A percentile compares a stretch with the other conserved stretches of the same genome.
These are phyloP conservation scores for Dermatemys mawii DNA, from an alignment of 2,113 vertebrate species.

Conservation along the genomic window DNA sequence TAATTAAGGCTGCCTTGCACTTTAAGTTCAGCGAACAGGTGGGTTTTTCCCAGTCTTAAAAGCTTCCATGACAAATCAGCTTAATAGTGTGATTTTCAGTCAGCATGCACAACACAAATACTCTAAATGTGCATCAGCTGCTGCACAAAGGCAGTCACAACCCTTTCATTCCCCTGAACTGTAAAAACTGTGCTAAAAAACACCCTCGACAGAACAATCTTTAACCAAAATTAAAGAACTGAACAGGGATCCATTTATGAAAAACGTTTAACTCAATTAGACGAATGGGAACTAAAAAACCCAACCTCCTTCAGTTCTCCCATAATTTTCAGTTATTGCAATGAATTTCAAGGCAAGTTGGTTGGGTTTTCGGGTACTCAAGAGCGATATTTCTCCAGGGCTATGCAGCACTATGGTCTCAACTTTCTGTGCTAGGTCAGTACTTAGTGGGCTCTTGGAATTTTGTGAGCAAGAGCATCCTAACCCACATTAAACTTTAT, in stretches of 20 bases:
- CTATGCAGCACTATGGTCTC: background rate
- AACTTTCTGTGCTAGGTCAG: background rate
- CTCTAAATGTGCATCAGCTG: conserved; percentile 13
- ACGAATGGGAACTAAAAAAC: background rate
- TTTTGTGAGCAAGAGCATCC: background rate
- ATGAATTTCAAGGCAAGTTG: background rate
- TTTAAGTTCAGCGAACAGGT: background rate
- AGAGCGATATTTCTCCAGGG: background rate
- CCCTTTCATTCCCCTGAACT: background rate
- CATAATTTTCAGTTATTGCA: background rate
- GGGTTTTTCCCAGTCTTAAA: conserved; percentile 13
- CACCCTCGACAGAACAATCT: background rate
- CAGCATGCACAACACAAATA: background rate
- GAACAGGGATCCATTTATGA: background rate
- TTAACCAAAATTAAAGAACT: background rate
- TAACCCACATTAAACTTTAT: background rate
- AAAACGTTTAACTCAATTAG: background rate
- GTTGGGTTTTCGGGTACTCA: background rate
- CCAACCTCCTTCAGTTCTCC: fast-evolving
- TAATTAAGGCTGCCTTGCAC: background rate
- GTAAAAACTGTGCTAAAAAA: background rate
- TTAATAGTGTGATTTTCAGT: background rate
- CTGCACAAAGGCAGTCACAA: background rate
- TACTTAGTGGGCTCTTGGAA: background rate
- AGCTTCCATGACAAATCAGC: conserved; percentile 12